Conservation (phyloP, 2,888 invertebrate genomes). For the Watsonalla binaria region DNA sequence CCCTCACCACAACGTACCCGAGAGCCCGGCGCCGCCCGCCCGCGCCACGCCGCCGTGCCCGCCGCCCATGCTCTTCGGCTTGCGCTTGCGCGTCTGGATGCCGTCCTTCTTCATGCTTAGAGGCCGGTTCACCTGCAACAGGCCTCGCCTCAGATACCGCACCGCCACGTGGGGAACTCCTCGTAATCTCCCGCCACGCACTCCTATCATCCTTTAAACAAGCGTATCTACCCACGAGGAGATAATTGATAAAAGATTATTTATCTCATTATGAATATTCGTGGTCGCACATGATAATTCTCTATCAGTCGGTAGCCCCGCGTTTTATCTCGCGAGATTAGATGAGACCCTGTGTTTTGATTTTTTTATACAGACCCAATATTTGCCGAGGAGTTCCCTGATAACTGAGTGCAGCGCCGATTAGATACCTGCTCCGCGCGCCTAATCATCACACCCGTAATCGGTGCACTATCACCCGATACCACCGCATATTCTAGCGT, state of each 20-base stretch:
- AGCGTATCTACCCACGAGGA: conserved; percentile 70
- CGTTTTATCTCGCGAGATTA: conserved; percentile 76
- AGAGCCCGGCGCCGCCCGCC: conserved; percentile 41
- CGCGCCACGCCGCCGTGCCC: conserved; percentile 47
- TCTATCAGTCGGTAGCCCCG: conserved; percentile 77
- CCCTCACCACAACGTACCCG: conserved; percentile 50
- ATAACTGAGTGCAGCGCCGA: conserved; percentile 60
- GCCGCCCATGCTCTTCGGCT: conserved; percentile 84
- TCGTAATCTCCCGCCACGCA: conserved; percentile 60
- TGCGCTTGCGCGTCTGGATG: conserved; percentile 97
- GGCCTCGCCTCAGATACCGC: conserved; percentile 15
- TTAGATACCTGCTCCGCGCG: conserved; percentile 57
- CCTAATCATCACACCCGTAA: conserved; percentile 31
- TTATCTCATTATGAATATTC: conserved; percentile 79
- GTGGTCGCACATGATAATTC: conserved; percentile 73
- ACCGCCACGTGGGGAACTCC: conserved; percentile 52
- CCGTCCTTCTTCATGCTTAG: conserved; percentile 99
- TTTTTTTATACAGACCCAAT: conserved; percentile 71
- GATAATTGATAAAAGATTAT: conserved; percentile 79
- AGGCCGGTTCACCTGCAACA: conserved; percentile 91
- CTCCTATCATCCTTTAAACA: conserved; percentile 76
- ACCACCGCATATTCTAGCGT: conserved; percentile 2
- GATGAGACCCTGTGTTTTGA: conserved; percentile 77
- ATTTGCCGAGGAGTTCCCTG: conserved; percentile 78
- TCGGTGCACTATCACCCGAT: conserved; percentile 38